Percentiles rank a stretch among this genome's conserved stretches.
phyloP scores from a whole-genome alignment of 2,113 vertebrate genomes.

The Vanacampus margaritifer region DNA sequence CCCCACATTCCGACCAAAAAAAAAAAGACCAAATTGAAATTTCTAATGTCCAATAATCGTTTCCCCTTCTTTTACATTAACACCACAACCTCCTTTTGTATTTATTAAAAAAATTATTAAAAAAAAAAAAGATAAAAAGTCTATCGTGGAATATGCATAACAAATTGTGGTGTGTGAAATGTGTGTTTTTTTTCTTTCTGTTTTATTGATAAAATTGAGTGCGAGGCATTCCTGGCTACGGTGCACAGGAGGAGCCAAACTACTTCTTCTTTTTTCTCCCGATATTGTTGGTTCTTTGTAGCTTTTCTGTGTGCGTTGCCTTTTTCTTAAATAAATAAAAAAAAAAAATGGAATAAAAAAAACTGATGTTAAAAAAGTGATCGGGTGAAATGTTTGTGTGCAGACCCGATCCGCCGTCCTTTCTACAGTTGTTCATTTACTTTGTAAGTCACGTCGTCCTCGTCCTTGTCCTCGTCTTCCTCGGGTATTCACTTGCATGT shows the following conservation, averaged over 20 bases:
- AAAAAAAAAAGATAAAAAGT: conserved; percentile 74
- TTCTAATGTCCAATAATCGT: conserved; percentile 73
- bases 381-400: conserved; percentile 69
- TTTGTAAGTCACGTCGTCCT: conserved; percentile 14
- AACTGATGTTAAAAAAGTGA: conserved; percentile 65
- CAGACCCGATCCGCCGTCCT: conserved; percentile 46
- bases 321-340: conserved; percentile 73
- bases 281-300: conserved; percentile 75
- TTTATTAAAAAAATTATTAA: conserved; percentile 72
- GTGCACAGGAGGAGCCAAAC: conserved; percentile 47
- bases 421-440: conserved; percentile 53
- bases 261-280: conserved; percentile 60
- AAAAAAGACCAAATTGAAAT: conserved; percentile 78
- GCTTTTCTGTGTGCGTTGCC: conserved; percentile 73
- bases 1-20: conserved; percentile 62
- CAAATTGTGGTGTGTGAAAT: conserved; percentile 71
- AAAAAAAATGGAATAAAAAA: conserved; percentile 61
- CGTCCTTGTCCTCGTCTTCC: conserved; percentile 49
- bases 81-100: conserved; percentile 81
- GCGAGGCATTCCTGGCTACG: conserved; percentile 37
- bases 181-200: conserved; percentile 40
- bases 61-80: conserved; percentile 73
- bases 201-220: conserved; percentile 59
- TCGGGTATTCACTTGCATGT: conserved; percentile 73
- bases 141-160: conserved; percentile 83